These are phyloP conservation scores for Arctocebus calabarensis DNA, from an alignment of 2,797 vertebrate species.

Conservation along the genomic window DNA sequence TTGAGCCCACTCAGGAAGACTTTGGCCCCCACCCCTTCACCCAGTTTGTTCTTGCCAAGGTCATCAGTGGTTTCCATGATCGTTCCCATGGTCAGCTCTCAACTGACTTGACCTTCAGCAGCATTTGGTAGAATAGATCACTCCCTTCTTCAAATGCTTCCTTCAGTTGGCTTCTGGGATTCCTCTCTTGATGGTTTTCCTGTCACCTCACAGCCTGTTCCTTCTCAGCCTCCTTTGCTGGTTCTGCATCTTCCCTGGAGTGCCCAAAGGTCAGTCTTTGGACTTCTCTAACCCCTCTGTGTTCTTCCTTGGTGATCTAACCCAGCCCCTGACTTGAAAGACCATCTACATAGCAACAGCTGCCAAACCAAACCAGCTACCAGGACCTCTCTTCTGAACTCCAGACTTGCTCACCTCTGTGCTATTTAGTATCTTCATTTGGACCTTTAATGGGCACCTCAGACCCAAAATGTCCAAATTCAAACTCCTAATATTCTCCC, in stretches of 20 bases:
- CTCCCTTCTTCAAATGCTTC: not conserved
- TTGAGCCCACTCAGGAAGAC: not conserved
- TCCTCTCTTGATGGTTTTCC: not conserved
- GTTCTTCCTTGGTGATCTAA: not conserved
- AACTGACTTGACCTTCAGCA: not conserved
- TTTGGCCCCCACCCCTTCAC: not conserved
- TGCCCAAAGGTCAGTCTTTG: not conserved
- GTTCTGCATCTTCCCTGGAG: not conserved
- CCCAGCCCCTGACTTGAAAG: not conserved
- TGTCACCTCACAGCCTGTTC: not conserved
- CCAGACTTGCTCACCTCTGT: not conserved
- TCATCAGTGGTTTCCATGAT: not conserved
- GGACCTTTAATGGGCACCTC: not conserved
- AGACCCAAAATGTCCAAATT: not conserved
- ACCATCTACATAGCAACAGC: not conserved
- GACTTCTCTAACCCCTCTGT: not conserved
- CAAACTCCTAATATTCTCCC: not conserved
- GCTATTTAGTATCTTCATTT: not conserved
- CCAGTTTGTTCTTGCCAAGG: not conserved
- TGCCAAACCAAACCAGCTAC: not conserved
- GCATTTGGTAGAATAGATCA: not conserved
- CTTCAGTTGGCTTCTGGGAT: not conserved
- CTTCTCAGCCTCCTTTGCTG: not conserved
- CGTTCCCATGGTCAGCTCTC: not conserved
- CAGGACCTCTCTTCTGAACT: not conserved